phyloP scores from a whole-genome alignment of 2,888 invertebrate genomes.

The Eremobia ochroleuca region DNA sequence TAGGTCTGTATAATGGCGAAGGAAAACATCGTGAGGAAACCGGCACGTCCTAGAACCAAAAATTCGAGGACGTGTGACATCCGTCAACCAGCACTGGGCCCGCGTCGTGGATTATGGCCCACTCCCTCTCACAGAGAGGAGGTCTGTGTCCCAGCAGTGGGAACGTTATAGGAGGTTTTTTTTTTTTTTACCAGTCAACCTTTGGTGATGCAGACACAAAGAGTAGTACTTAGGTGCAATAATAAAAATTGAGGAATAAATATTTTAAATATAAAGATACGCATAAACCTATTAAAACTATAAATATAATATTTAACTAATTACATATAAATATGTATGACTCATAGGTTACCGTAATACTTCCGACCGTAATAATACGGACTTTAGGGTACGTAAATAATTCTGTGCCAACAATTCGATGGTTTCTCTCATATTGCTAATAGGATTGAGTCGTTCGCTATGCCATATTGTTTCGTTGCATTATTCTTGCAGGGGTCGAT shows the following conservation, averaged over 20 bases:
- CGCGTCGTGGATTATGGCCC: neutral
- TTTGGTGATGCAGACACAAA: no score
- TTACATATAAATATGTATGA: no score
- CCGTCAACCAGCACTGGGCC: neutral
- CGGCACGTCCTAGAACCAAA: neutral
- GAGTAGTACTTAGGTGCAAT: no score
- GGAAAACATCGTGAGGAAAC: neutral
- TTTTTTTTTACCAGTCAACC: no score
- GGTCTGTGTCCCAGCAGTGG: neutral
- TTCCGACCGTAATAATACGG: neutral
- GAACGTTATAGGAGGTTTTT: neutral
- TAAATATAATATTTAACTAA: no score
- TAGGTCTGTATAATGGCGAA: neutral
- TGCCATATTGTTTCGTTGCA: conserved; percentile 7
- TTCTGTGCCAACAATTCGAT: neutral
- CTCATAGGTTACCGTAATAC: no score
- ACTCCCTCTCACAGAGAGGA: neutral
- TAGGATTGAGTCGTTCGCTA: conserved; percentile 13
- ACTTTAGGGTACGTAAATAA: neutral
- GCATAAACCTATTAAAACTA: no score
- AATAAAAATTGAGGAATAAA: no score
- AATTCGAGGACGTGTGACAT: neutral
- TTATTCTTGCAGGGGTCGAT: neutral
- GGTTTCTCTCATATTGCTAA: conserved; percentile 1
- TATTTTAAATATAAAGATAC: no score